Evolutionary conservation across 2,888 invertebrate species (phyloP), one percentile per base, ranked within the genome.

Genomic region (Dasypogon diadema): DNA sequence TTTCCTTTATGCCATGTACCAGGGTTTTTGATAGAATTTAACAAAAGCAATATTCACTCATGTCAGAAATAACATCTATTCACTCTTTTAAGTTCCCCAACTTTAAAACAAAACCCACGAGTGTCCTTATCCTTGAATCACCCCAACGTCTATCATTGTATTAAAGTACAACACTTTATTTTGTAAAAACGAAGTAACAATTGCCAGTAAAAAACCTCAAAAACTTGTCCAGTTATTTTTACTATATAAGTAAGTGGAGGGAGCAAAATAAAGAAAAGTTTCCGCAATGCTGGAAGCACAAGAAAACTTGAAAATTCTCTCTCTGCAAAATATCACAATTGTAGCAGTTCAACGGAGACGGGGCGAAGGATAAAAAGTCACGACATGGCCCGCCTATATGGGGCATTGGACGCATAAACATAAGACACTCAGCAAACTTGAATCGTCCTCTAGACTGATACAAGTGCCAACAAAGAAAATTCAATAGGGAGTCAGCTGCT

Each of bases 181-280:
- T n/a, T n/a, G n/a, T n/a, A 16, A 16, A 18, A 18, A 34, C 37
- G 21, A 60, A 26, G 34, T 34, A 26, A 34, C 60, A 26, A 26
- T 60, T 34, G 16, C 16, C 37, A 37, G 60, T 34, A 37, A 34
- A 34, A 60, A 60, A 37, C 60, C 26, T 60, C 30, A 30, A 30
- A 30, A 30, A 5, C 30, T 30, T 30, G 30, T 30, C 8, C 30
- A 30, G 30, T 3, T 8, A n/a, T n/a, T n/a, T n/a, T n/a, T n/a
- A n/a, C 8, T 30, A 8, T 8, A 30, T 30, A 30, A 30, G 4
- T 12, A 12, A 42, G 8, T 42, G n/a, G n/a, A 42, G n/a, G 1
- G 10, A 42, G n/a, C 12, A 42, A n/a, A 42, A 42, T n/a, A 42
- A 42, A 12, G 42, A 6, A 6, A 42, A 42, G 42, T 42, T 3